Conservation (phyloP, 2,888 invertebrate species). For the Tenthredo mesomela region DNA sequence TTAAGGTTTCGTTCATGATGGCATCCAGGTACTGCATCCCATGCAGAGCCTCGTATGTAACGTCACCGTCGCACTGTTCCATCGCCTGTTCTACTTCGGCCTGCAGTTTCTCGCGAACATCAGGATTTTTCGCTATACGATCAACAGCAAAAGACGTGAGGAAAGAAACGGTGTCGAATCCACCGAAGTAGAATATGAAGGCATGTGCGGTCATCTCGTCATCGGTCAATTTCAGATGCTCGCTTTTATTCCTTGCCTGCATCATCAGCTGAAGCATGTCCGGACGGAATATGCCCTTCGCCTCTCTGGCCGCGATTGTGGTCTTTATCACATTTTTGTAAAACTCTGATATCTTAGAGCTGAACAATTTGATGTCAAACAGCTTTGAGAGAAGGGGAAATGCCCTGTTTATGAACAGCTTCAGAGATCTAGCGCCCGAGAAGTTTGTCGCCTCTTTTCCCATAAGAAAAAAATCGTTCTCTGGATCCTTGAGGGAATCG, state of each 20-base stretch:
- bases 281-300: neutral
- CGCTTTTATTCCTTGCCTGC: slow-evolving; percentile 61
- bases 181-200: slow-evolving; percentile 72
- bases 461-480: slow-evolving; percentile 80
- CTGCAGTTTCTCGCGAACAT: slow-evolving; percentile 67
- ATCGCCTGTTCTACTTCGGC: slow-evolving; percentile 70
- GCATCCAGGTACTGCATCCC: slow-evolving; percentile 81
- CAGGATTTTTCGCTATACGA: slow-evolving; percentile 65
- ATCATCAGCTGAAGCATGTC: slow-evolving; percentile 72
- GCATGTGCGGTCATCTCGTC: slow-evolving; percentile 79
- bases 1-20: slow-evolving; percentile 75
- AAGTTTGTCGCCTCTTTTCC: slow-evolving; percentile 68
- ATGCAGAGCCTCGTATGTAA: slow-evolving; percentile 77
- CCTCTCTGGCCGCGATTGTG: slow-evolving; percentile 13
- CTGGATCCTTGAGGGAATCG: slow-evolving; percentile 79
- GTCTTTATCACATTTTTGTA: slow-evolving; percentile 56
- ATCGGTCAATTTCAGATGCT: slow-evolving; percentile 59
- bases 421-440: slow-evolving; percentile 13
- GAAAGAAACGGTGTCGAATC: slow-evolving; percentile 69
- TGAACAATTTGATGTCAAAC: slow-evolving; percentile 60
- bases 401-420: slow-evolving; percentile 56
- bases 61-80: slow-evolving; percentile 68
- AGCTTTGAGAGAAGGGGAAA: slow-evolving; percentile 54
- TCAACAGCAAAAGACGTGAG: slow-evolving; percentile 66
- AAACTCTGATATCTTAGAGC: slow-evolving; percentile 58